Conservation (phyloP, 2,888 invertebrate genomes). For the Apamea monoglypha region DNA sequence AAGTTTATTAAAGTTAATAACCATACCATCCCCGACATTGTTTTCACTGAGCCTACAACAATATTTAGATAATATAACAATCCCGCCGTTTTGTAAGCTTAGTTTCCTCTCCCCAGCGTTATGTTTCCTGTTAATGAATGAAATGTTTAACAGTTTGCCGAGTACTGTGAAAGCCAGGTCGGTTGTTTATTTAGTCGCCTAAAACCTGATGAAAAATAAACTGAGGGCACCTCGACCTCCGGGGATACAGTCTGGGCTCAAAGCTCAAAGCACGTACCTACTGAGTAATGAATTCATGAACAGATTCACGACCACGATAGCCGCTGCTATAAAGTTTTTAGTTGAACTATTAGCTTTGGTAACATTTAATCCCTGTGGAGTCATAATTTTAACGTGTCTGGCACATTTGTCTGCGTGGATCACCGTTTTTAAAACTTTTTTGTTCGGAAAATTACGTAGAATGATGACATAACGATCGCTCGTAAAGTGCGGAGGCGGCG, state of each 20-base stretch:
- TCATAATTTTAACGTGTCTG: conserved; percentile 22
- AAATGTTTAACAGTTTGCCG: conserved; percentile 65
- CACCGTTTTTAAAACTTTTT: conserved; percentile 10
- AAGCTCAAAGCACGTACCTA: conserved; percentile 39
- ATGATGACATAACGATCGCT: conserved; percentile 21
- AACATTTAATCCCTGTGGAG: conserved; percentile 14
- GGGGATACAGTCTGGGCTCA: conserved; percentile 29
- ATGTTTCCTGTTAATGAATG: conserved; percentile 71
- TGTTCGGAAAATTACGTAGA: conserved; percentile 1
- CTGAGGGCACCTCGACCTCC: conserved; percentile 42
- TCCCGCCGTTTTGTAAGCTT: conserved; percentile 66
- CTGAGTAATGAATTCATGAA: conserved; percentile 61
- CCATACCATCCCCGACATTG: conserved; percentile 61
- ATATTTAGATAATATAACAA: conserved; percentile 68
- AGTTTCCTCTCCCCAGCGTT: conserved; percentile 72
- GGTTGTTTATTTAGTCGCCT: conserved; percentile 64
- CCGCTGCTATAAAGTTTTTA: conserved; percentile 36
- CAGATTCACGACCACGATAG: conserved; percentile 42
- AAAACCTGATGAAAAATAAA: conserved; percentile 64
- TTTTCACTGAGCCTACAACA: conserved; percentile 61
- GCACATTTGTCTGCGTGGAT: conserved; percentile 26
- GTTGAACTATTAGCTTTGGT: conserved; percentile 18
- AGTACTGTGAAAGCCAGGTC: conserved; percentile 55
- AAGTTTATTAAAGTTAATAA: conserved; percentile 74
- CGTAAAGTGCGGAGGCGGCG: conserved; percentile 2